Evolutionary conservation across 1,140 invertebrate genomes (phyloP).

Genomic region (Monomorium pharaonis): DNA sequence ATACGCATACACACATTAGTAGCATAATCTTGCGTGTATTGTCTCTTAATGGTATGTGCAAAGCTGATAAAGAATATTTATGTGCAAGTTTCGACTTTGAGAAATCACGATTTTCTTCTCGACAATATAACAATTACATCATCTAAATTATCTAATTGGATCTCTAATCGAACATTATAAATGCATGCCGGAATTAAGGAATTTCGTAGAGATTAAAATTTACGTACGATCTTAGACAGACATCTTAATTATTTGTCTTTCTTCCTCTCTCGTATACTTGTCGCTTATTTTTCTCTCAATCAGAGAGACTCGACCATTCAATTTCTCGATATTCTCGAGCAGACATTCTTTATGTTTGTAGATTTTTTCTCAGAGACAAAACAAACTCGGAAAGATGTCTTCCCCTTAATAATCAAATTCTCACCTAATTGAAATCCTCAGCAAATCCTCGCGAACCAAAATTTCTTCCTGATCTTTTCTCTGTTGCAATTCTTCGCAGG

Average conservation of each 20-base stretch:
- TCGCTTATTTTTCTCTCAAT: neutral
- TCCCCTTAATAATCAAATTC: neutral
- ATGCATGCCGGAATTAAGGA: neutral
- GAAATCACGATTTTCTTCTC: slow-evolving; percentile 22
- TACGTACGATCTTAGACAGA: neutral
- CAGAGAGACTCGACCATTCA: neutral
- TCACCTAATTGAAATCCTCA: neutral
- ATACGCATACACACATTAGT: slow-evolving; percentile 52
- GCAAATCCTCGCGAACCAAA: neutral
- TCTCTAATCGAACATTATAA: neutral
- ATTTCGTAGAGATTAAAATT: slow-evolving; percentile 8
- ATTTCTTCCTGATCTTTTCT: neutral
- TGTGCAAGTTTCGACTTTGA: slow-evolving; percentile 10
- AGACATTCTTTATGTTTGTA: neutral
- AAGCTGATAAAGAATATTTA: neutral
- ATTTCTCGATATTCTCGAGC: neutral
- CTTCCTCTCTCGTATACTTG: neutral
- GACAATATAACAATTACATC: neutral
- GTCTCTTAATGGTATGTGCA: slow-evolving; percentile 58
- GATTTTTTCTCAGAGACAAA: neutral
- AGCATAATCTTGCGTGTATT: slow-evolving; percentile 68
- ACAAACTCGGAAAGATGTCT: neutral
- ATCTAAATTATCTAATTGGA: neutral
- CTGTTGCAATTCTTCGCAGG: neutral
- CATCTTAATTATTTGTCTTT: neutral